These are phyloP conservation scores for Microhierax caerulescens DNA, from an alignment of 2,797 vertebrate species.

Conservation along the genomic window DNA sequence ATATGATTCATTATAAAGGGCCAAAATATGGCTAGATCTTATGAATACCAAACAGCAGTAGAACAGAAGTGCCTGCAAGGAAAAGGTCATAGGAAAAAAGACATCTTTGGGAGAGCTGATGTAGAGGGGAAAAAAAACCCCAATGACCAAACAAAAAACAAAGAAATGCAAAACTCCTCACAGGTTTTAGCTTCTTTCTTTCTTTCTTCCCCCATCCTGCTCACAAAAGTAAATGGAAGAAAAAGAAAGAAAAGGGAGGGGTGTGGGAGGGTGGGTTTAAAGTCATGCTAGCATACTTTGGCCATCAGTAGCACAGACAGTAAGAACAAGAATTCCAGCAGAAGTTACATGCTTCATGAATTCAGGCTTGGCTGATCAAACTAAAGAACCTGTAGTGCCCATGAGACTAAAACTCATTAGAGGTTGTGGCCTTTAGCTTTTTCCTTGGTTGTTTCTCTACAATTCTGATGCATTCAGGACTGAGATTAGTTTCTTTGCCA, in stretches of 20 bases:
- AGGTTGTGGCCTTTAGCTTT: neutral
- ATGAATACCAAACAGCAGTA: neutral
- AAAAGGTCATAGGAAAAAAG: neutral
- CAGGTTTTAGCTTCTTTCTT: neutral
- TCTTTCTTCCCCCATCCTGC: rapidly evolving
- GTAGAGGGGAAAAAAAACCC: neutral
- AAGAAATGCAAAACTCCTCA: neutral
- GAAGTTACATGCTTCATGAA: neutral
- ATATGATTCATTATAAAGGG: neutral
- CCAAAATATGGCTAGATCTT: neutral
- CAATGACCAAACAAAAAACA: neutral
- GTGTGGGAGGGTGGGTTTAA: neutral
- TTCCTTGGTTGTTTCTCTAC: neutral
- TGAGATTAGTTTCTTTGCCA: neutral
- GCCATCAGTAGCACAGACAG: neutral
- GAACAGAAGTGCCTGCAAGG: neutral
- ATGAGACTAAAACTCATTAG: neutral
- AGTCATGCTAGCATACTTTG: neutral
- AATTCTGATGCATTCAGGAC: neutral
- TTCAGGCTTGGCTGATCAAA: neutral
- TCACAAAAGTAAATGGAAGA: neutral
- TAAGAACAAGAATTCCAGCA: neutral
- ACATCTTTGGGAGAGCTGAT: neutral
- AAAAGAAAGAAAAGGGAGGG: neutral
- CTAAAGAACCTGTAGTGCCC: neutral